These are phyloP conservation scores for Kradibia gibbosae DNA, from an alignment of 1,140 invertebrate species.

Conservation along the genomic window DNA sequence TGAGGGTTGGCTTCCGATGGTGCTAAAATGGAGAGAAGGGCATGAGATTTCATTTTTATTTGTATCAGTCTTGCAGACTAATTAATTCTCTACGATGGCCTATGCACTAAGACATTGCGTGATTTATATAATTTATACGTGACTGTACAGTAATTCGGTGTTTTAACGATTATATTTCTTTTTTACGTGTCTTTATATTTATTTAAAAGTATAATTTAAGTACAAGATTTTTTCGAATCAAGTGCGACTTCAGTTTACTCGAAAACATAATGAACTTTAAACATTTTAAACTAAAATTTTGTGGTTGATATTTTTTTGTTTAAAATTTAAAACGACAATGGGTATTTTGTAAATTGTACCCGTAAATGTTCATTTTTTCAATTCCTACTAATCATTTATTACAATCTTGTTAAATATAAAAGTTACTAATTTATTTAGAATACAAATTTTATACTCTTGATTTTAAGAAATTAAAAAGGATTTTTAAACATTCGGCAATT, in stretches of 20 bases:
- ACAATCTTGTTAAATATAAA: too few relatives aligned
- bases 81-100: slow-evolving; percentile 64
- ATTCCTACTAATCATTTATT: too few relatives aligned
- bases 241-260: neutral
- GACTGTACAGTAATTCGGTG: neutral
- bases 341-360: neutral
- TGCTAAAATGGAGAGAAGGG: slow-evolving; percentile 56
- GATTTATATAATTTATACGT: neutral
- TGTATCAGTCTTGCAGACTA: slow-evolving; percentile 54
- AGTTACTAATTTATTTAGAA: too few relatives aligned
- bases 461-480: too few relatives aligned
- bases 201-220: neutral
- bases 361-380: neutral
- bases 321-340: neutral
- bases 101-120: slow-evolving; percentile 16
- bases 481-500: too few relatives aligned
- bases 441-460: too few relatives aligned
- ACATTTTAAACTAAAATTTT: neutral
- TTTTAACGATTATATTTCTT: slow-evolving; percentile 24
- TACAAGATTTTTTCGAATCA: neutral
- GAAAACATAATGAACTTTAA: neutral
- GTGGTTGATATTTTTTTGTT: neutral
- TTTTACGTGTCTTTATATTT: neutral
- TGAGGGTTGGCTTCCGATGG: slow-evolving; percentile 23
- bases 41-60: slow-evolving; percentile 68